Base-by-base conservation (phyloP, 2,888 invertebrate species). In the Eilema caniola region DNA sequence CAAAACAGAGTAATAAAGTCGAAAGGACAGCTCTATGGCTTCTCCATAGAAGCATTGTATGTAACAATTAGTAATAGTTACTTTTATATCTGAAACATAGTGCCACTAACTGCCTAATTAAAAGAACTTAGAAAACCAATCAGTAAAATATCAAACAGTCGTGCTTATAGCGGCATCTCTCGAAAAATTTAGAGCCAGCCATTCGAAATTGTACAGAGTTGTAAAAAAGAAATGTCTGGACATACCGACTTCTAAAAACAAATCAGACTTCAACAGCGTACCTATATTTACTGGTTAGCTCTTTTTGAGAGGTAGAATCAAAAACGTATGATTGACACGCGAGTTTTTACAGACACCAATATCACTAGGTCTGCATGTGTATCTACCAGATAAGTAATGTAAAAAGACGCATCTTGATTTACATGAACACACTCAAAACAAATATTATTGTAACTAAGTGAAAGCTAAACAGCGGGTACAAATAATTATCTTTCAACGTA, bases 401-500 rank as follows among this genome's bases (percentile, higher is more conserved):
- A 64, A 62, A 62, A 23, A 11, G n/a, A n/a, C 2, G n/a, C 28
- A 33, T 63, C 57, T 62, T 23, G 7, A 53, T 53, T 53, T 16
- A 33, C 14, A 7, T 37, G 7, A 37, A 16, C 33, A 62, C 23
- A 37, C 20, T 62, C 12, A 23, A 33, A 37, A 33, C 33, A 28
- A 72, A 66, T 68, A 60, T 69, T 65, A 57, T 83, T 73, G 62
- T 69, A 71, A 64, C 63, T 74, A 72, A 81, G 78, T 76, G 74
- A 53, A 73, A 57, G 70, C 70, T 74, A 78, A 78, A 80, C 69
- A 75, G 23, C 65, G 4, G 78, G 73, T 77, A 77, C 75, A 82
- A 84, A 85, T 87, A 87, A 81, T 85, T 83, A 85, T 82, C 82
- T 72, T 83, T 84, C 84, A 80, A 80, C 82, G 76, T 75, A 72